phyloP scores from a whole-genome alignment of 2,888 invertebrate species.

The Mythimna ferrago region DNA sequence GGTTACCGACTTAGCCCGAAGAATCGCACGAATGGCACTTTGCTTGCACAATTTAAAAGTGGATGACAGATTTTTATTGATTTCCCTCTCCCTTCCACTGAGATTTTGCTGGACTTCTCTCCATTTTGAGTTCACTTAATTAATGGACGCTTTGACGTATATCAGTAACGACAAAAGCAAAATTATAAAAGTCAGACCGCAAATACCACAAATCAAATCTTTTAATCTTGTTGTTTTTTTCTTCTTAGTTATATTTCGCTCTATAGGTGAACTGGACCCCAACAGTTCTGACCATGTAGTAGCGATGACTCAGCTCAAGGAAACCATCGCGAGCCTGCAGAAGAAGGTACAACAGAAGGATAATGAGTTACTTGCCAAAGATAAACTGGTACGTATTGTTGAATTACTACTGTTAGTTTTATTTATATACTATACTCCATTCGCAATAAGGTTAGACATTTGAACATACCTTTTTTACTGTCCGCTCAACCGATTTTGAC shows the following conservation, averaged over 20 bases:
- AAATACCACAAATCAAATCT: background rate
- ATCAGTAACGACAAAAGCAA: constrained; percentile 35
- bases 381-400: constrained; percentile 94
- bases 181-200: constrained; percentile 26
- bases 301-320: constrained; percentile 98
- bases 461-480: too few species aligned
- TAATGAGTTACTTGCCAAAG: constrained; percentile 96
- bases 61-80: too few species aligned
- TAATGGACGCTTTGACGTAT: background rate
- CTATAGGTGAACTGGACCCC: constrained; percentile 92
- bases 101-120: too few species aligned
- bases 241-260: constrained; percentile 56
- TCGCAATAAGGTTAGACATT: too few species aligned
- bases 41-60: too few species aligned
- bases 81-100: too few species aligned
- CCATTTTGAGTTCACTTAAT: too few species aligned
- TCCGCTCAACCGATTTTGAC: too few species aligned
- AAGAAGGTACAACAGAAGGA: constrained; percentile 97
- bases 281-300: constrained; percentile 98
- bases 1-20: too few species aligned
- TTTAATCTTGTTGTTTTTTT: constrained; percentile 51
- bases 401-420: background rate
- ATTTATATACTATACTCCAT: background rate
- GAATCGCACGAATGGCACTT: too few species aligned
- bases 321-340: constrained; percentile 97